Base-by-base conservation (phyloP, 2,888 invertebrate species). In the Galerucella calmariensis region DNA sequence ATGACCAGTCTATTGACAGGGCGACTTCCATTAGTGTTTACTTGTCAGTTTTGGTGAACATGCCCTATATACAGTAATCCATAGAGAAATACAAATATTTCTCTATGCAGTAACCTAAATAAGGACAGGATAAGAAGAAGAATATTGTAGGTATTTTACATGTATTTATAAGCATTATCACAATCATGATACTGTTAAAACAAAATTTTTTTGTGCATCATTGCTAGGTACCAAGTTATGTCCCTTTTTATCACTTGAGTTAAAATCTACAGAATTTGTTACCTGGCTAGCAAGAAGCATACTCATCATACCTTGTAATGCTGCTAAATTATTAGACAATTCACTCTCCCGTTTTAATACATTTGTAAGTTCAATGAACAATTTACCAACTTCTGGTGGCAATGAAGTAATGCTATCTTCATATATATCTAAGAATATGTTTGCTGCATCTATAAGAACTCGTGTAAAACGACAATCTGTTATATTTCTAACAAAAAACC, bases 381-480 rank as follows among this genome's bases (percentile, higher is more conserved):
- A 87, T 77, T 89, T 88, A 62, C 92, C 89, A 58, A 93, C 88
- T 74, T 91, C 89, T 20, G 92, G 90, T 35, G 92, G 91, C 81
- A 93, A 90, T 78, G 90, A 87, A 78, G 91, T 89, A n/a, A 93
- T 86, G 81, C 89, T 89, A 72, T 90, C 90, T 81, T 93, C 93
- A 85, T 93, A 94, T 1, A 93, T 90, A 88, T 95, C 95, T 76
- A 96, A 86, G 75, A 97, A 90, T 24, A 92, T 90, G 87, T 93
- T 92, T 2, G 92, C 89, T 14, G 94, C 93, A 87, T 95, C 93
- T 69, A 94, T 89, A 0, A 97, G 85, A 10, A 93, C 90, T 74
- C 92, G 90, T 75, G 93, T 93, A 86, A 94, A 96, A 78, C 93
- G 90, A 69, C 91, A 89, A 83, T 94, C 94, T 51, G 94, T 92